Conservation (phyloP, 2,888 invertebrate species). For the Spicauda simplicius region DNA sequence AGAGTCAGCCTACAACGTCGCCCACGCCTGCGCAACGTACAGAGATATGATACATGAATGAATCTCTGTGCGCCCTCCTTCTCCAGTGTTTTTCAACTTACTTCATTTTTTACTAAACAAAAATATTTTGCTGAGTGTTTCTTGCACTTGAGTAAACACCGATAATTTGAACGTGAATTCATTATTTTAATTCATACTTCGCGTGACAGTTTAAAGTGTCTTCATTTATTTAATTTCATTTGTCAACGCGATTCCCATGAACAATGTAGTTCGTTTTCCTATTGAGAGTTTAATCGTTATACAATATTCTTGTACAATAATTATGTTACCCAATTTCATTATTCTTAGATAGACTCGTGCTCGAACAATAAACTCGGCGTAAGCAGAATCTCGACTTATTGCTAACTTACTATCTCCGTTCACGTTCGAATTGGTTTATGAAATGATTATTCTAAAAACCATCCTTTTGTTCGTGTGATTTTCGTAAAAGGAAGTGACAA, state of each 20-base stretch:
- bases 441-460: constrained; percentile 20
- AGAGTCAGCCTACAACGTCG: constrained; percentile 15
- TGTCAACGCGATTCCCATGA: background rate
- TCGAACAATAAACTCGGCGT: constrained; percentile 8
- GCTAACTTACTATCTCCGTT: constrained; percentile 1
- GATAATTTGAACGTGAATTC: too few species aligned
- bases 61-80: constrained; percentile 42
- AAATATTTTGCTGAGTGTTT: background rate
- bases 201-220: too few species aligned
- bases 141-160: too few species aligned
- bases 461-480: constrained; percentile 25
- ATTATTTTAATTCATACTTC: too few species aligned
- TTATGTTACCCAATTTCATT: constrained; percentile 9
- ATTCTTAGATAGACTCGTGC: constrained; percentile 1
- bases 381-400: background rate
- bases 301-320: background rate
- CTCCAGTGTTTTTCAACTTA: constrained; percentile 22
- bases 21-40: constrained; percentile 19
- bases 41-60: constrained; percentile 48
- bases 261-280: background rate
- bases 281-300: background rate
- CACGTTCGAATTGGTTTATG: constrained; percentile 20
- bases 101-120: too few species aligned
- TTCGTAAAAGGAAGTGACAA: constrained; percentile 33
- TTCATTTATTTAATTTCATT: background rate